phyloP scores from a whole-genome alignment of 1,140 invertebrate genomes.

The Chionoecetes opilio region DNA sequence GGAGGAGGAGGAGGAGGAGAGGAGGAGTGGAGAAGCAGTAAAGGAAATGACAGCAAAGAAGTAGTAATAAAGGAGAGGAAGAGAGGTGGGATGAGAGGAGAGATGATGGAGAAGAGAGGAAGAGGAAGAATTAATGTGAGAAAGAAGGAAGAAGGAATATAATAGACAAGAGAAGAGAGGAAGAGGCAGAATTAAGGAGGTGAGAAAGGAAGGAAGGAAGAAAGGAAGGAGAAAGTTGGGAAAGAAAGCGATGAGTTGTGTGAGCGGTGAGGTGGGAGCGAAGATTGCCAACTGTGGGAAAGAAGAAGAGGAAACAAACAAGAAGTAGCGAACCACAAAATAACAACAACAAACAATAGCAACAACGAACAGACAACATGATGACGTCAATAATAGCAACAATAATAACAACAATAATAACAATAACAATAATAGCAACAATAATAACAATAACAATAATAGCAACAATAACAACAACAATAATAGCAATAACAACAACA shows the following conservation, averaged over 20 bases:
- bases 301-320: not conserved
- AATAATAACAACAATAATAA: too few relatives aligned
- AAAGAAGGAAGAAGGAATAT: not conserved
- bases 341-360: too few relatives aligned
- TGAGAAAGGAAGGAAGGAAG: not conserved
- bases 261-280: not conserved
- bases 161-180: not conserved
- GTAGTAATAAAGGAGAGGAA: not conserved
- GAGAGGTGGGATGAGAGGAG: not conserved
- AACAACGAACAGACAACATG: too few relatives aligned
- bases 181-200: not conserved
- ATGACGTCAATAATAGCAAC: too few relatives aligned
- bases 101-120: not conserved
- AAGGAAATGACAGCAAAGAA: not conserved
- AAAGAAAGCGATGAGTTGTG: not conserved
- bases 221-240: not conserved
- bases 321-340: too few relatives aligned
- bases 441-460: too few relatives aligned
- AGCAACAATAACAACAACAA: too few relatives aligned
- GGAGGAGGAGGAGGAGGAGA: not conserved
- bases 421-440: too few relatives aligned
- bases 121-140: not conserved
- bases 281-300: not conserved
- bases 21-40: not conserved
- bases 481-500: too few relatives aligned